A percentile compares a stretch with the other conserved stretches of the same genome.
Evolutionary conservation across 2,888 invertebrate species (phyloP).

Genomic region (Panorpa germanica): DNA sequence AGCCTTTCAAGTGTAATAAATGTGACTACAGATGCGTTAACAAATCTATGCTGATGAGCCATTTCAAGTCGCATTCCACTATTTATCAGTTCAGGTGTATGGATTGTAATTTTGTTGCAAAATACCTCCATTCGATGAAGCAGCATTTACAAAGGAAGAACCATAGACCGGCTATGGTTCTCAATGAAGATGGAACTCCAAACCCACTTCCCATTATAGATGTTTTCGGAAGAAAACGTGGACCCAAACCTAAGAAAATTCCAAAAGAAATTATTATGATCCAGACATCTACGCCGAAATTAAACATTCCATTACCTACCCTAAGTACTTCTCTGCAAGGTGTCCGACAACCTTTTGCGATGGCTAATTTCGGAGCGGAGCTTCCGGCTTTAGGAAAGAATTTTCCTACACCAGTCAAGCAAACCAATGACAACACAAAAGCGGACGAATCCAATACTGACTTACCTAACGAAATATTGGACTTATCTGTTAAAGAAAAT

Average conservation of each 20-base stretch:
- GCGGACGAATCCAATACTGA: constrained; percentile 2
- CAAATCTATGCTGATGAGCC: constrained; percentile 97
- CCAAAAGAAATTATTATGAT: constrained; percentile 12
- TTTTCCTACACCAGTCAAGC: constrained; percentile 16
- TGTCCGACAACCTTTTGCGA: no score
- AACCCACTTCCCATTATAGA: constrained; percentile 79
- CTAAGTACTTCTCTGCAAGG: no score
- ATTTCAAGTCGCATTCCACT: constrained; percentile 87
- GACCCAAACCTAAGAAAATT: constrained; percentile 45
- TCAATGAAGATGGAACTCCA: constrained; percentile 75
- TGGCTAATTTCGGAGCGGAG: no score
- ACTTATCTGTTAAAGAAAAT: constrained; percentile 11
- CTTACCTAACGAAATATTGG: constrained; percentile 10
- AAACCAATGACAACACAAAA: constrained; percentile 16
- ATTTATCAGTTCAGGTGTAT: constrained; percentile 85
- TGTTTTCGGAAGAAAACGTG: constrained; percentile 75
- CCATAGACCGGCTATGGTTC: constrained; percentile 79
- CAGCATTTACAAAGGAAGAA: constrained; percentile 81
- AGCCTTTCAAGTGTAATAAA: constrained; percentile 85
- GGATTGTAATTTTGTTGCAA: constrained; percentile 90
- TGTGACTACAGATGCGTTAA: constrained; percentile 90
- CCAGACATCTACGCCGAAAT: not conserved
- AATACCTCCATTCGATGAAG: constrained; percentile 95
- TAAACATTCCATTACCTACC: constrained; percentile 1
- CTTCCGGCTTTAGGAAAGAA: constrained; percentile 10